phyloP scores from a whole-genome alignment of 2,888 invertebrate species.

The Cistogaster globosa region DNA sequence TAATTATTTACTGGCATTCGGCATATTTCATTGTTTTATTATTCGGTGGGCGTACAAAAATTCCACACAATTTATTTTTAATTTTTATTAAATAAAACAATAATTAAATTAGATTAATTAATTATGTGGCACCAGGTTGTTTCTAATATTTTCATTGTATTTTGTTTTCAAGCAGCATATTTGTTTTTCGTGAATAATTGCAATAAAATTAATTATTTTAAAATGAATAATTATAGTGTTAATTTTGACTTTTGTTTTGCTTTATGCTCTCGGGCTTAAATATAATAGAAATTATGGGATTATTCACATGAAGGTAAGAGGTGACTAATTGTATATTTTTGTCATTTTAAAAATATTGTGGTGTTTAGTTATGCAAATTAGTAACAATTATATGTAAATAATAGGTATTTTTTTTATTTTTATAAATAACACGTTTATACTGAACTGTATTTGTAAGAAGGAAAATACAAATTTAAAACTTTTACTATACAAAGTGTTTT shows the following conservation, averaged over 20 bases:
- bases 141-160: background rate
- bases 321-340: background rate
- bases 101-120: slow-evolving; percentile 29
- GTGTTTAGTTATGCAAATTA: slow-evolving; percentile 14
- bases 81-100: background rate
- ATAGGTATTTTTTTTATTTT: background rate
- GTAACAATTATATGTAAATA: background rate
- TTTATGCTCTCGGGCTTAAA: background rate
- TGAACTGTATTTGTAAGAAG: too few species aligned
- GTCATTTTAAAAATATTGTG: slow-evolving; percentile 8
- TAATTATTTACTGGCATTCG: too few species aligned
- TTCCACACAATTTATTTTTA: too few species aligned
- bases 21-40: too few species aligned
- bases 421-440: too few species aligned
- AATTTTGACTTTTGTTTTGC: slow-evolving; percentile 34
- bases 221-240: slow-evolving; percentile 47
- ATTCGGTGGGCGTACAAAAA: too few species aligned
- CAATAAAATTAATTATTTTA: slow-evolving; percentile 22
- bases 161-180: background rate
- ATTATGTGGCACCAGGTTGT: slow-evolving; percentile 8
- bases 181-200: slow-evolving; percentile 33
- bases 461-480: too few species aligned
- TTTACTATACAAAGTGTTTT: too few species aligned
- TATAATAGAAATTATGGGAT: slow-evolving; percentile 4
- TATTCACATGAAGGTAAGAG: slow-evolving; percentile 13